Base-by-base conservation (phyloP, 2,888 invertebrate genomes). In the Drosophila robusta region DNA sequence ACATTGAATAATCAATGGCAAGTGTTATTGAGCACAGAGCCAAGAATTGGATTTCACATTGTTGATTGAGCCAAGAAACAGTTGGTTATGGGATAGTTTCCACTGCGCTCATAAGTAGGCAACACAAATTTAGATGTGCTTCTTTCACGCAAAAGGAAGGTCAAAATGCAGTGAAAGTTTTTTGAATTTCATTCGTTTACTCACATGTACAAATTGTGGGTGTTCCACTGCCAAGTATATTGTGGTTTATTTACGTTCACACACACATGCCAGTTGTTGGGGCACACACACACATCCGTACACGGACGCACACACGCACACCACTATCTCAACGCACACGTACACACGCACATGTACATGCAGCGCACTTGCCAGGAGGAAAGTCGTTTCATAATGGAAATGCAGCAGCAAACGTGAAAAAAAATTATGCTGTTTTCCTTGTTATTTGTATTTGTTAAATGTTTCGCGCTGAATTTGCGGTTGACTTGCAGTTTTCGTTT, bases 241-340 rank as follows among this genome's bases (percentile, higher is more conserved):
- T 67, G 16, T 75, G 82, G 87, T 82, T 87, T 82, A 82, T 82
- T 82, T 82, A 82, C 87, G 85, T 82, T 84, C 70, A 41, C 79
- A 51, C 73, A 58, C 57, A 45, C 42, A 54, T 22, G 22, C 22
- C 22, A 22, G 22, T 22, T 22, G 22, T 22, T 22, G 22, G 22
- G 22, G 22, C 47, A 55, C 38, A 54, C 42, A 41, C 45, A 29
- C 22, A 49, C 36, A 32, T 62, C 58, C 57, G 49, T 61, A 51
- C 61, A 42, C 45, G 12, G 47, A 38, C 34, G 50, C 60, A 47
- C 65, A 47, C 61, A 49, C 51, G 34, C 36, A 50, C 41, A 51
- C 38, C 52, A 56, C 39, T 24, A 32, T 11, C 32, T 32, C 32
- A 32, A 32, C 32, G 11, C 32, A 32, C 51, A 58, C 62, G 61